Evolutionary conservation across 2,888 invertebrate species (phyloP).

Genomic region (Cephus pygmeus): DNA sequence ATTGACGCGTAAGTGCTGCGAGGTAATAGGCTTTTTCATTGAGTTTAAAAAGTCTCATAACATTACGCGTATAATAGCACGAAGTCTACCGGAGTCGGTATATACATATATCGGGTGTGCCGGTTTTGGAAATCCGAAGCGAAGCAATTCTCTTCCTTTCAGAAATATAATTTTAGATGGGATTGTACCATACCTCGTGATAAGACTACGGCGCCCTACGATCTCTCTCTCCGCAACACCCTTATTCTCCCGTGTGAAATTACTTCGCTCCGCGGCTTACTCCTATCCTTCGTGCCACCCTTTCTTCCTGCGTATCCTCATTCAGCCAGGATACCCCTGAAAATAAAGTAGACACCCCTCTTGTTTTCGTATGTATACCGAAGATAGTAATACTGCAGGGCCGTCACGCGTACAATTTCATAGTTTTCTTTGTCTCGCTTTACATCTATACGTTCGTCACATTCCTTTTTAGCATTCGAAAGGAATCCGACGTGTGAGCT

Average conservation of each 20-base stretch:
- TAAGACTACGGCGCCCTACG: constrained; percentile 52
- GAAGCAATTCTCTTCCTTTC: constrained; percentile 58
- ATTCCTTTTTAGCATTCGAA: too few species aligned
- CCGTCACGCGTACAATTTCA: constrained; percentile 15
- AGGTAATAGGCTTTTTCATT: too few species aligned
- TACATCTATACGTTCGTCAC: too few species aligned
- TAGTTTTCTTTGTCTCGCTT: too few species aligned
- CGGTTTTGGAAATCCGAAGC: constrained; percentile 16
- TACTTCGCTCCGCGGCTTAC: constrained; percentile 65
- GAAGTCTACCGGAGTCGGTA: too few species aligned
- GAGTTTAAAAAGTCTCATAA: too few species aligned
- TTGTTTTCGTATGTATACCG: constrained; percentile 61
- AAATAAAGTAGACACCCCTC: constrained; percentile 64
- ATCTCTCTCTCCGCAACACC: background rate
- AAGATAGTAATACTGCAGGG: constrained; percentile 58
- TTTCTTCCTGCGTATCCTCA: constrained; percentile 60
- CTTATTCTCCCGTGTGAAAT: constrained; percentile 59
- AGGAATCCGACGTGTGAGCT: too few species aligned
- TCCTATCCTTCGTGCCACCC: constrained; percentile 54
- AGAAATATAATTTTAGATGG: constrained; percentile 61
- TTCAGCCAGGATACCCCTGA: constrained; percentile 55
- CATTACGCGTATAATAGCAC: too few species aligned
- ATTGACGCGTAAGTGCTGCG: constrained; percentile 19
- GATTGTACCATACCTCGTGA: constrained; percentile 51
- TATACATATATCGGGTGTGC: too few species aligned